Evolutionary conservation across 2,888 invertebrate genomes (phyloP).

Genomic region (Drosophila quasianomalipes): DNA sequence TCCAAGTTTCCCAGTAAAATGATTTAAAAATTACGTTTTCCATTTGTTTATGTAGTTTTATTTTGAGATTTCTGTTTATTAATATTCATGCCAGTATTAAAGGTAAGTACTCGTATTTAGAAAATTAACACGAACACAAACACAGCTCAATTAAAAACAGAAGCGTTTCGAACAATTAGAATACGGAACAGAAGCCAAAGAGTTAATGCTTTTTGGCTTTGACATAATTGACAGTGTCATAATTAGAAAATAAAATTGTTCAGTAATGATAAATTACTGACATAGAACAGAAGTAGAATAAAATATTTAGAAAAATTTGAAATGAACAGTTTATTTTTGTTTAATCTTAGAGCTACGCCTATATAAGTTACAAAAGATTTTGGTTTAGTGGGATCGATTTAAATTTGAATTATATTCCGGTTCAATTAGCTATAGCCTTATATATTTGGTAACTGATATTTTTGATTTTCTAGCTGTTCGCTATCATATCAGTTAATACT

Average conservation of each 20-base stretch:
- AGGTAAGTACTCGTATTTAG: slow-evolving; percentile 25
- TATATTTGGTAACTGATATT: slow-evolving; percentile 58
- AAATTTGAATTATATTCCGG: slow-evolving; percentile 58
- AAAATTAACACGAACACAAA: slow-evolving; percentile 17
- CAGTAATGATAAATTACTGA: background rate
- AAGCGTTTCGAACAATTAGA: slow-evolving; percentile 10
- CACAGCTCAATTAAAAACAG: slow-evolving; percentile 31
- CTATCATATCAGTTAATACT: slow-evolving; percentile 46
- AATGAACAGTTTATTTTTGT: slow-evolving; percentile 9
- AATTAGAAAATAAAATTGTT: slow-evolving; percentile 14
- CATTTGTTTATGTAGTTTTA: slow-evolving; percentile 45
- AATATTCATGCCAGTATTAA: slow-evolving; percentile 25
- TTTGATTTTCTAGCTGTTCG: slow-evolving; percentile 28
- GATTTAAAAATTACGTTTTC: background rate
- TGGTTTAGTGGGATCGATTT: slow-evolving; percentile 45
- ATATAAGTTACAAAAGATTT: slow-evolving; percentile 61
- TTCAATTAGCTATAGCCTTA: slow-evolving; percentile 52
- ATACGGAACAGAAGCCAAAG: slow-evolving; percentile 8
- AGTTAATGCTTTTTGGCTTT: slow-evolving; percentile 17
- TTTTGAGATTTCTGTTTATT: slow-evolving; percentile 26
- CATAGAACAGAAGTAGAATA: background rate
- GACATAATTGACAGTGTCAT: slow-evolving; percentile 63
- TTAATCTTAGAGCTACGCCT: slow-evolving; percentile 50
- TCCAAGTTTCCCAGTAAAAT: background rate
- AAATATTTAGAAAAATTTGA: slow-evolving; percentile 2